Evolutionary conservation across 2,797 vertebrate genomes (phyloP).

Genomic region (Nyctalus aviator): DNA sequence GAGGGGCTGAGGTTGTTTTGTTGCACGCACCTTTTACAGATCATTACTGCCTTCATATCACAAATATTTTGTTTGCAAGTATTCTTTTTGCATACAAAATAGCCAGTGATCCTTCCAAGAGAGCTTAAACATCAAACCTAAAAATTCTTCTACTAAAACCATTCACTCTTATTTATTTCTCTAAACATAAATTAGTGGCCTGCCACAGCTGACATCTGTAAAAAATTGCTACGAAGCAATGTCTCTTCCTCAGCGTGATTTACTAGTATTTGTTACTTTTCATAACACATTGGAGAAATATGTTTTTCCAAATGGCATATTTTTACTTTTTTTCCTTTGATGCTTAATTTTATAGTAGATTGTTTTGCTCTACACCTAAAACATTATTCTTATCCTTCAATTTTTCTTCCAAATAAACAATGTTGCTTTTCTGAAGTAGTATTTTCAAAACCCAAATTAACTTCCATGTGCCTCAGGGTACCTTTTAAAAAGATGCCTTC

Average conservation of each 20-base stretch:
- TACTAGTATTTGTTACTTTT: constrained; percentile 74
- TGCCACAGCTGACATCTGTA: constrained; percentile 72
- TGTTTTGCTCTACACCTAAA: constrained; percentile 81
- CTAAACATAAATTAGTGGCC: constrained; percentile 77
- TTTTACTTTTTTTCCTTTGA: constrained; percentile 72
- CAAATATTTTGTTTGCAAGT: constrained; percentile 23
- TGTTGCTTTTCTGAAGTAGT: constrained; percentile 73
- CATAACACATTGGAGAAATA: constrained; percentile 75
- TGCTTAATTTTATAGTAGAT: constrained; percentile 82
- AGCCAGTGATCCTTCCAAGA: constrained; percentile 50
- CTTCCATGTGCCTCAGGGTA: constrained; percentile 68
- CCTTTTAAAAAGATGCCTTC: constrained; percentile 16
- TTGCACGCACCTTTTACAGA: neutral
- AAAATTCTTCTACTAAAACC: constrained; percentile 73
- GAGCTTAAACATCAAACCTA: constrained; percentile 57
- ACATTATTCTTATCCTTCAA: constrained; percentile 80
- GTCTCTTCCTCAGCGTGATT: constrained; percentile 49
- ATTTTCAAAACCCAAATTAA: constrained; percentile 81
- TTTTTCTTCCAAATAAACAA: constrained; percentile 84
- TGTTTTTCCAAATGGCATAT: constrained; percentile 78
- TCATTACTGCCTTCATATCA: neutral
- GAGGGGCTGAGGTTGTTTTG: neutral
- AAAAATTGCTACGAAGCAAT: constrained; percentile 73
- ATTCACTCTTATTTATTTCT: constrained; percentile 74
- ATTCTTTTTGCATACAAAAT: constrained; percentile 10